Evolutionary conservation across 2,797 vertebrate species (phyloP), one percentile per base, ranked within the genome.

Genomic region (Ammospiza maritima): DNA sequence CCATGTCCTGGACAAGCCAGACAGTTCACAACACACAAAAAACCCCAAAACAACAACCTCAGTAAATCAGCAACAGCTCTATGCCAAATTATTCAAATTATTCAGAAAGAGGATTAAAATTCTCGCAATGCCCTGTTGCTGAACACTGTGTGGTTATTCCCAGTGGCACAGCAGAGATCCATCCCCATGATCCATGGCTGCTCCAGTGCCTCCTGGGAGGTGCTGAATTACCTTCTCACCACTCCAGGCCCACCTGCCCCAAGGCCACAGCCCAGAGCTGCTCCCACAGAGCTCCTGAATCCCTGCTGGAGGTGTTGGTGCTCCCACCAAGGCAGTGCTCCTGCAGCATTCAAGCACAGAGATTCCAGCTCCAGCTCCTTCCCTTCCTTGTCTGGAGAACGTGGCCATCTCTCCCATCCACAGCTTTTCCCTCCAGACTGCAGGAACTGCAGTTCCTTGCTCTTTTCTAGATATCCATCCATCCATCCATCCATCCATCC

Each of bases 101-200:
- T 53, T 89, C 56, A 40, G 85, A 88, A 82, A 88, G 72, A 91
- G 70, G 93, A 95, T 91, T 94, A 89, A 95, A 64, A 96, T 94
- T 88, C 76, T 57, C 85, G 53, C 19, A 30, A 85, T 71, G 76
- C 85, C 90, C 88, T 42, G 53, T 79, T 34, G 57, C 88, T 94
- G 85, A 74, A 60, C 44, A 56, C 38, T 6, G 36, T 20, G 64
- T 18, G 56, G 73, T 73, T 85, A 44, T 58, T 85, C 27, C 73
- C 88, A 76, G 72, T 3, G 7, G 51, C 64, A 40, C 1, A 0
- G 78, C 66, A 84, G 54, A 5, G 7, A 77, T 48, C 70, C 15
- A n/a, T 21, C 34, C 48, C 34, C 48, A 5, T 17, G 45, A 45
- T 38, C 84, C 26, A 32, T 5, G 38, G 21, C 50, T 32, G 11